A percentile compares a stretch with the other conserved stretches of the same genome.
These are phyloP conservation scores for Betta splendens DNA, from an alignment of 2,797 vertebrate genomes.

Conservation along the genomic window DNA sequence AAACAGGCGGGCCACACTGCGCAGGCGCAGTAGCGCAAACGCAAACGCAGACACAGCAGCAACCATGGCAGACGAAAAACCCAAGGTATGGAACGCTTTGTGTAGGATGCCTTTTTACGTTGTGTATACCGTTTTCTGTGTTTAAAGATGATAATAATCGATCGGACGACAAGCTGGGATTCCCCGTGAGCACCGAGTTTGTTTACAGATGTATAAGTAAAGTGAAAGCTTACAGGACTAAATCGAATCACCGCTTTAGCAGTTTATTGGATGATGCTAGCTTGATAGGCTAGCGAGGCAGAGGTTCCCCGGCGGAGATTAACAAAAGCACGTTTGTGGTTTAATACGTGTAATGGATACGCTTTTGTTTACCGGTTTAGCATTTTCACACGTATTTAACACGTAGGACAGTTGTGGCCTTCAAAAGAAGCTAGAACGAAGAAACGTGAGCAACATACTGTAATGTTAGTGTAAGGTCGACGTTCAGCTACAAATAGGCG, in stretches of 20 bases:
- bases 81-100: slow-evolving; percentile 83
- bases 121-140: fast-evolving
- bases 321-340: too few species aligned
- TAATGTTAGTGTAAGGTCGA: not conserved
- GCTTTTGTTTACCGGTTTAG: too few species aligned
- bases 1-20: slow-evolving; percentile 42
- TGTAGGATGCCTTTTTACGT: not conserved
- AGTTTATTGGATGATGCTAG: slow-evolving; percentile 42
- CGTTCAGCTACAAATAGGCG: not conserved
- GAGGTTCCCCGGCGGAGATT: not conserved
- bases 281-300: slow-evolving; percentile 58
- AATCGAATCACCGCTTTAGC: slow-evolving; percentile 1
- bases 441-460: not conserved
- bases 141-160: fast-evolving
- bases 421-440: not conserved
- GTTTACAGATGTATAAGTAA: not conserved
- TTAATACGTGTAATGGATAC: too few species aligned
- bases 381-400: too few species aligned
- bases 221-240: not conserved
- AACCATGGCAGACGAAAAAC: slow-evolving; percentile 94
- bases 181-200: fast-evolving
- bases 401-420: fast-evolving
- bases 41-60: slow-evolving; percentile 54
- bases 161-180: fast-evolving
- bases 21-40: slow-evolving; percentile 49